Base-by-base conservation (phyloP, 2,797 vertebrate species). In the Prionace glauca region DNA sequence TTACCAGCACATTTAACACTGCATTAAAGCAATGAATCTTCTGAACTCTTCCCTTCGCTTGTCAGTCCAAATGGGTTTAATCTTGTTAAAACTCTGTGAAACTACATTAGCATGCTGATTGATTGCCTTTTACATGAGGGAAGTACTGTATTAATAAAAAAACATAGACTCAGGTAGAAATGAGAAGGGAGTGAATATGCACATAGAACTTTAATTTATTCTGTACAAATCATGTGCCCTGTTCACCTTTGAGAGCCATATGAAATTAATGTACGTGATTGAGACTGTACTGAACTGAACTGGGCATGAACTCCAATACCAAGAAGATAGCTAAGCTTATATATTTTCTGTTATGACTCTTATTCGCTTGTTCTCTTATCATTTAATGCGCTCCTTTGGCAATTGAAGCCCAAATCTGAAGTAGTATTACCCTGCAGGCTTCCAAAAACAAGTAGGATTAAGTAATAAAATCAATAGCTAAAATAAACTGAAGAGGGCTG, bases 1-100 rank as follows among this genome's bases (percentile, higher is more conserved):
- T 95, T 95, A 72, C 93, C 93, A 95, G 93, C 93, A 95, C 93
- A 77, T 95, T 95, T 95, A 95, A 95, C 93, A 95, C 45, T 77
- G 29, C 93, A 95, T 95, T 95, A 95, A 56, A 95, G 93, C 93
- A 95, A 95, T 95, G 93, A 95, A 95, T 95, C 93, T 77, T 95
- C 93, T 74, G 93, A 95, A 95, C 93, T 60, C 93, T 95, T 95
- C 93, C 71, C 93, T 95, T 45, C 22, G 93, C 93, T 26, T 95
- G 93, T 95, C 93, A 95, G 93, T 74, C 93, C 93, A 74, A 95
- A 95, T 95, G 93, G 93, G 71, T 95, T 95, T 95, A 95, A 95
- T 95, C 93, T 95, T 95, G 71, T 95, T 95, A 95, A 95, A 95
- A 95, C 93, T 95, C 93, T 95, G 93, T 77, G 93, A 95, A 95